These are phyloP conservation scores for Copidosoma floridanum DNA, from an alignment of 1,140 invertebrate genomes.

Conservation along the genomic window DNA sequence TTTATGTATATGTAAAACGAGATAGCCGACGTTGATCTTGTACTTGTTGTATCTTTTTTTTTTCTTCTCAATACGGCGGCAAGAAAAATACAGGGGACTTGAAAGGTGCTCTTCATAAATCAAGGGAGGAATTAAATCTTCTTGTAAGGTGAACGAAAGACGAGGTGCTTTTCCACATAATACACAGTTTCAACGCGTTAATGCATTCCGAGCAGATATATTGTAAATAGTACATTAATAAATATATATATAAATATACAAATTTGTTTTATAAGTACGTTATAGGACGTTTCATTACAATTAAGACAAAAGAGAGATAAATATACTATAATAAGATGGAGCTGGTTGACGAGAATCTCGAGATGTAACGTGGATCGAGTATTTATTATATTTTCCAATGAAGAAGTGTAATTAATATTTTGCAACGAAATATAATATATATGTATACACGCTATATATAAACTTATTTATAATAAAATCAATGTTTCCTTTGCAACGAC, in stretches of 20 bases:
- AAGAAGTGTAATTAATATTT: too few relatives aligned
- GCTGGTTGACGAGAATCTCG: neutral
- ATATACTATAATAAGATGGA: neutral
- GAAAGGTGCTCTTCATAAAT: neutral
- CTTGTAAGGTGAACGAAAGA: neutral
- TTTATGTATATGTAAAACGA: too few relatives aligned
- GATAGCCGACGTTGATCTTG: too few relatives aligned
- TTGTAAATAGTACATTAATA: slow-evolving; percentile 14
- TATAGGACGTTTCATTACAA: neutral
- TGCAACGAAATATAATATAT: too few relatives aligned
- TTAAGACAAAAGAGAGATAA: neutral
- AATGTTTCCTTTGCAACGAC: neutral
- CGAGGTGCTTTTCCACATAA: slow-evolving; percentile 18
- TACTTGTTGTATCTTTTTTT: slow-evolving; percentile 10
- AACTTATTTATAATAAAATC: slow-evolving; percentile 12
- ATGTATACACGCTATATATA: neutral
- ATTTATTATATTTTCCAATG: too few relatives aligned
- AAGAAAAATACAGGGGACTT: slow-evolving; percentile 6
- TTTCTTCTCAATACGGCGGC: neutral
- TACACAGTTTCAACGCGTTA: slow-evolving; percentile 1
- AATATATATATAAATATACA: slow-evolving; percentile 5
- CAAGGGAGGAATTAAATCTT: slow-evolving; percentile 14
- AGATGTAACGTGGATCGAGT: too few relatives aligned
- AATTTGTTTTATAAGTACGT: too few relatives aligned
- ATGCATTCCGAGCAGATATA: slow-evolving; percentile 9